Percentiles rank a stretch among this genome's conserved stretches.
Evolutionary conservation across 2,113 vertebrate genomes (phyloP).

Genomic region (Hyla sarda): DNA sequence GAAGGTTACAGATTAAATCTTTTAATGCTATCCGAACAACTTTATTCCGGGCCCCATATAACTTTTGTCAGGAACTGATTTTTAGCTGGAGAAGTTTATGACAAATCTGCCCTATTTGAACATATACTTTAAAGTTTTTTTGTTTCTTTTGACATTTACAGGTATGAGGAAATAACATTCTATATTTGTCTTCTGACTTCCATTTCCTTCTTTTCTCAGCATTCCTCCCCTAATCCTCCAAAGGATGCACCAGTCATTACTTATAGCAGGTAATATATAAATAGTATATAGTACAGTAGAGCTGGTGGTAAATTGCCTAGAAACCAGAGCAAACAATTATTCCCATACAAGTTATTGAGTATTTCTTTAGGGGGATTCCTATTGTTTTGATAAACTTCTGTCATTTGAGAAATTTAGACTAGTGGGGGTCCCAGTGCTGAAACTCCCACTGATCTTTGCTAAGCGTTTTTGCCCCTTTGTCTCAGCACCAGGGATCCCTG

Average conservation of each 20-base stretch:
- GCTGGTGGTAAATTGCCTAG: not conserved
- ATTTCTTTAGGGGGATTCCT: not conserved
- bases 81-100: not conserved
- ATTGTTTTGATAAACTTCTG: not conserved
- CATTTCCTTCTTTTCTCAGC: constrained; percentile 62
- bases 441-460: too few relatives aligned
- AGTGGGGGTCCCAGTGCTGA: too few relatives aligned
- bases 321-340: not conserved
- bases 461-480: too few relatives aligned
- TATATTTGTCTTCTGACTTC: not conserved
- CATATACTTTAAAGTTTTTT: not conserved
- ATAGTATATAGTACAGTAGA: not conserved
- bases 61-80: not conserved
- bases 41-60: too few relatives aligned
- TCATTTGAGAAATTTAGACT: too few relatives aligned
- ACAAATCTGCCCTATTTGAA: not conserved
- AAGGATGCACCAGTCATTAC: constrained; percentile 67
- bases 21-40: too few relatives aligned
- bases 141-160: not conserved
- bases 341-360: not conserved
- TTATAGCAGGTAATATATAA: constrained; percentile 62
- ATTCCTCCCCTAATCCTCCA: constrained; percentile 64
- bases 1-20: not conserved
- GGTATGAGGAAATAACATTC: not conserved
- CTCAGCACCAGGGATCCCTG: too few relatives aligned